phyloP scores from a whole-genome alignment of 2,888 invertebrate genomes.

The Glyphotaelius pellucidus region DNA sequence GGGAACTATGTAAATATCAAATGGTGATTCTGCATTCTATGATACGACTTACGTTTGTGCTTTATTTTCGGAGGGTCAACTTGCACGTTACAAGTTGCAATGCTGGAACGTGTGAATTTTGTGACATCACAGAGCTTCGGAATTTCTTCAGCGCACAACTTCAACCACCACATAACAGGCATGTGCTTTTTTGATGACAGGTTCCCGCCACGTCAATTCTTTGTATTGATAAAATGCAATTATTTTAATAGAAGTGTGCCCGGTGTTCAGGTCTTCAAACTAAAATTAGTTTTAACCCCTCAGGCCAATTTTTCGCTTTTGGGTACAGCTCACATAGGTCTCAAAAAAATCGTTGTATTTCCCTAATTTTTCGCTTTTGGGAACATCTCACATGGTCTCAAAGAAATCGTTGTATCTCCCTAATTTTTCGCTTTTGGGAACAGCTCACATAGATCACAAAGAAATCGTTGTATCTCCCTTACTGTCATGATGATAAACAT shows the following conservation, averaged over 20 bases:
- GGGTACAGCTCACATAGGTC: too few relatives aligned
- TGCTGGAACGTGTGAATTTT: neutral
- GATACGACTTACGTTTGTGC: neutral
- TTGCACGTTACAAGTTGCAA: neutral
- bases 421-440: too few relatives aligned
- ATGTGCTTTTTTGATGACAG: neutral
- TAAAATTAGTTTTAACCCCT: neutral
- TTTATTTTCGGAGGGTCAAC: neutral
- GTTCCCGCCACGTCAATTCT: neutral
- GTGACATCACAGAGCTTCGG: neutral
- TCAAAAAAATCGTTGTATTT: too few relatives aligned
- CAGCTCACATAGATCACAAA: too few relatives aligned
- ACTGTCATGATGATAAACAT: too few relatives aligned
- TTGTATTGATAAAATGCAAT: neutral
- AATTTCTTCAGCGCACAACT: neutral
- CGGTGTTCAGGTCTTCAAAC: neutral
- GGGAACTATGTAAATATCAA: constrained; percentile 4
- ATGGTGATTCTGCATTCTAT: constrained; percentile 3
- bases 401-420: too few relatives aligned
- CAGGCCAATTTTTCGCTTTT: too few relatives aligned
- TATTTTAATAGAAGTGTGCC: too few relatives aligned
- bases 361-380: too few relatives aligned
- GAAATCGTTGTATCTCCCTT: too few relatives aligned
- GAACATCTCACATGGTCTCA: too few relatives aligned
- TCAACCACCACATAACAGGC: neutral